phyloP scores from a whole-genome alignment of 2,888 invertebrate species.

The Ypsolopha sequella region DNA sequence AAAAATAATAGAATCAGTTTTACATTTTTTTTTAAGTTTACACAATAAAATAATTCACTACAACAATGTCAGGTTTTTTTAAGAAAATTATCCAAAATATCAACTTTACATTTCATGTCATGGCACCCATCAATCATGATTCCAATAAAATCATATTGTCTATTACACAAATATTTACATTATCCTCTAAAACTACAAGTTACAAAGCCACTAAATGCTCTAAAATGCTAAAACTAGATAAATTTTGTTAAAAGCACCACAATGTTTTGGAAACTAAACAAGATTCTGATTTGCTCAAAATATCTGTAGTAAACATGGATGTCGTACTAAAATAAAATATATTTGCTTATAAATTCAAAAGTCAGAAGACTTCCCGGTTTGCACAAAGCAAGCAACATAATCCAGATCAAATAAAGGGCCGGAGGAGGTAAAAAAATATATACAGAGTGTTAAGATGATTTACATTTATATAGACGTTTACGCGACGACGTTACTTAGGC shows the following conservation, averaged over 20 bases:
- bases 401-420: too few relatives aligned
- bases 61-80: neutral
- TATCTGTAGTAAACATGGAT: neutral
- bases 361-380: too few relatives aligned
- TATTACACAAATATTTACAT: constrained; percentile 10
- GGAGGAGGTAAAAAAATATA: too few relatives aligned
- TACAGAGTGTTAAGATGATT: too few relatives aligned
- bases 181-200: constrained; percentile 7
- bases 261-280: constrained; percentile 15
- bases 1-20: neutral
- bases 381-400: too few relatives aligned
- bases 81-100: neutral
- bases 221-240: constrained; percentile 49
- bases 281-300: neutral
- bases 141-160: neutral
- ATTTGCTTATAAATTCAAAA: too few relatives aligned
- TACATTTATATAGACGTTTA: too few relatives aligned
- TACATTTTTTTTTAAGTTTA: neutral
- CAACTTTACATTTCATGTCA: neutral
- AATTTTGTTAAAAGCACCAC: constrained; percentile 41
- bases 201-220: constrained; percentile 48
- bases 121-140: constrained; percentile 4
- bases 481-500: too few relatives aligned
- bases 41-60: neutral
- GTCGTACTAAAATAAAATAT: too few relatives aligned